These are phyloP conservation scores for Argynnis bischoffii DNA, from an alignment of 2,888 invertebrate genomes.

Conservation along the genomic window DNA sequence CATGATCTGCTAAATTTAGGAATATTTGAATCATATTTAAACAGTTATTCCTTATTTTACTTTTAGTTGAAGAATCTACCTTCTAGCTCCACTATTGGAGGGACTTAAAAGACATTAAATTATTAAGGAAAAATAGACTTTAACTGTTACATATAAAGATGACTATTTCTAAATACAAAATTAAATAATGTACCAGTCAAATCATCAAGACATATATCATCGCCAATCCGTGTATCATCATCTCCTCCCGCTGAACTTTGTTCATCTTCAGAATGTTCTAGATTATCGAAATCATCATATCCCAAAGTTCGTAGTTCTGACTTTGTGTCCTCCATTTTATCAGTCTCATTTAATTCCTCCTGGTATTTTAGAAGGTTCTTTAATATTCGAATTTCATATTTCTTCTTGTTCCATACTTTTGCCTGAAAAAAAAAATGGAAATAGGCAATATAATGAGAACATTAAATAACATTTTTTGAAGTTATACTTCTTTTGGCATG, in stretches of 20 bases:
- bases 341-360: slow-evolving; percentile 75
- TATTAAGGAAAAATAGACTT: too few species aligned
- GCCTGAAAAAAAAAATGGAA: slow-evolving; percentile 64
- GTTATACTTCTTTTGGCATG: not conserved
- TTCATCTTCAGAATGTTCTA: slow-evolving; percentile 77
- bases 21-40: too few species aligned
- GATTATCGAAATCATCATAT: slow-evolving; percentile 67
- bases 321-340: slow-evolving; percentile 79
- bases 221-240: slow-evolving; percentile 85
- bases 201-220: slow-evolving; percentile 87
- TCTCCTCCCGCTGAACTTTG: slow-evolving; percentile 73
- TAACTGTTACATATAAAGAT: too few species aligned
- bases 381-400: slow-evolving; percentile 84
- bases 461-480: too few species aligned
- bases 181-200: slow-evolving; percentile 81
- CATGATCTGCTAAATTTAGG: too few species aligned
- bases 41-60: too few species aligned
- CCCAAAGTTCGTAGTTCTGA: slow-evolving; percentile 74
- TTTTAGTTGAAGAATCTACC: too few species aligned
- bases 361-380: slow-evolving; percentile 81
- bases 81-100: too few species aligned
- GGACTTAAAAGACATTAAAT: too few species aligned
- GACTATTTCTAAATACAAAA: slow-evolving; percentile 28
- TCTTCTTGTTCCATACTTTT: slow-evolving; percentile 68
- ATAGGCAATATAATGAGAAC: not conserved